Evolutionary conservation across 2,113 vertebrate species (phyloP).

Genomic region (Python bivittatus): DNA sequence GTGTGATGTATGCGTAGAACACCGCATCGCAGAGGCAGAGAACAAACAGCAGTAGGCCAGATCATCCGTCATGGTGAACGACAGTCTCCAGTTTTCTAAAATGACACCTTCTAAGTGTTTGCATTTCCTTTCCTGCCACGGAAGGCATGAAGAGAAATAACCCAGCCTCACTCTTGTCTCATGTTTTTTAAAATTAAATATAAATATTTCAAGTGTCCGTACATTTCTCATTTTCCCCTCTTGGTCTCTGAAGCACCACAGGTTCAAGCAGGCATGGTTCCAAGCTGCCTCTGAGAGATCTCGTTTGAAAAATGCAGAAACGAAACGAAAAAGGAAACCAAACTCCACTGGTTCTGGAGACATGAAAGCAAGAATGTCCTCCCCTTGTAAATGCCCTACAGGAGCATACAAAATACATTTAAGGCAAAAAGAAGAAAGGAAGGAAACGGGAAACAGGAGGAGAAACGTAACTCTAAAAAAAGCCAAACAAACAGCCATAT

Average conservation of each 20-base stretch:
- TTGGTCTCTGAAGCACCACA: neutral
- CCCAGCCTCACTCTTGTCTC: neutral
- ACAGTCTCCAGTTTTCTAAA: neutral
- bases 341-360: neutral
- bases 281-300: neutral
- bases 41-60: neutral
- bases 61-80: neutral
- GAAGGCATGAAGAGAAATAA: neutral
- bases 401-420: constrained; percentile 17
- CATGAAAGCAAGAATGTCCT: neutral
- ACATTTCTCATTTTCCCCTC: neutral
- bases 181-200: constrained; percentile 28
- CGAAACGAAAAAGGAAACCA: neutral
- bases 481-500: neutral
- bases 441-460: neutral
- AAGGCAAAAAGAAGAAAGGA: constrained; percentile 4
- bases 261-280: neutral
- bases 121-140: neutral
- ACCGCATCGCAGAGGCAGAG: neutral
- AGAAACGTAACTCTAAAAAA: constrained; percentile 18
- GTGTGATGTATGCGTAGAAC: neutral
- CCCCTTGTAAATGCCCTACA: neutral
- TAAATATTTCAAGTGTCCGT: constrained; percentile 32
- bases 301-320: neutral
- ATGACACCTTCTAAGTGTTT: neutral